These are phyloP conservation scores for Nilaparvata lugens DNA, from an alignment of 1,140 invertebrate genomes.

Conservation along the genomic window DNA sequence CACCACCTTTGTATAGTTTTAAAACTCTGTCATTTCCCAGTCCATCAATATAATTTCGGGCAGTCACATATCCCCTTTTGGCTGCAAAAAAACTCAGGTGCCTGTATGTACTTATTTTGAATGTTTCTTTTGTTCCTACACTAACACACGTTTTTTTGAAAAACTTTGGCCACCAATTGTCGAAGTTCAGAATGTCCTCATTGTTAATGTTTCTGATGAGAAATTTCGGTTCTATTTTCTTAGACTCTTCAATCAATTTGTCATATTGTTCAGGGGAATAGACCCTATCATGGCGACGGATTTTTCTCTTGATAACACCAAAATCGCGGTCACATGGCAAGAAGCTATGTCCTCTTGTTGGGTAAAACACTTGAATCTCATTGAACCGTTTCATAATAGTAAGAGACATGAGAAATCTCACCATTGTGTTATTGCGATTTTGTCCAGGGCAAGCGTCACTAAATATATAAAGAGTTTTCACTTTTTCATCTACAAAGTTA, in stretches of 20 bases:
- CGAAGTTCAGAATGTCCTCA: neutral
- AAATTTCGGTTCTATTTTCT: neutral
- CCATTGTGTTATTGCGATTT: slow-evolving; percentile 25
- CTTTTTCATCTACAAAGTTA: slow-evolving; percentile 16
- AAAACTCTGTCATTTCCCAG: neutral
- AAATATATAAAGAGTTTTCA: slow-evolving; percentile 27
- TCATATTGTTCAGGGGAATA: slow-evolving; percentile 10
- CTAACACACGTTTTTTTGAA: neutral
- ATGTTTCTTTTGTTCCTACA: neutral
- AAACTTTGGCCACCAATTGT: neutral
- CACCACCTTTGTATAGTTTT: neutral
- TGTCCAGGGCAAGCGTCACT: slow-evolving; percentile 26
- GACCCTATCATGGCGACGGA: slow-evolving; percentile 14
- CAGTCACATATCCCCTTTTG: slow-evolving; percentile 1
- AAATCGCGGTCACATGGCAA: slow-evolving; percentile 21
- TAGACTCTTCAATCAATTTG: neutral
- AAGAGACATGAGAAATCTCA: slow-evolving; percentile 12
- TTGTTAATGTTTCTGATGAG: neutral
- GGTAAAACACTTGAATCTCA: slow-evolving; percentile 7
- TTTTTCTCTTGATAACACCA: slow-evolving; percentile 15
- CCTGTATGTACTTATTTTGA: slow-evolving; percentile 1
- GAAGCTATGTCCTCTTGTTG: slow-evolving; percentile 19
- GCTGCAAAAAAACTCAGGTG: neutral
- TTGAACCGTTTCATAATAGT: slow-evolving; percentile 1
- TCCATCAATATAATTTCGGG: neutral